Conservation (phyloP, 2,888 invertebrate species). For the Caenorhabditis sp. region DNA sequence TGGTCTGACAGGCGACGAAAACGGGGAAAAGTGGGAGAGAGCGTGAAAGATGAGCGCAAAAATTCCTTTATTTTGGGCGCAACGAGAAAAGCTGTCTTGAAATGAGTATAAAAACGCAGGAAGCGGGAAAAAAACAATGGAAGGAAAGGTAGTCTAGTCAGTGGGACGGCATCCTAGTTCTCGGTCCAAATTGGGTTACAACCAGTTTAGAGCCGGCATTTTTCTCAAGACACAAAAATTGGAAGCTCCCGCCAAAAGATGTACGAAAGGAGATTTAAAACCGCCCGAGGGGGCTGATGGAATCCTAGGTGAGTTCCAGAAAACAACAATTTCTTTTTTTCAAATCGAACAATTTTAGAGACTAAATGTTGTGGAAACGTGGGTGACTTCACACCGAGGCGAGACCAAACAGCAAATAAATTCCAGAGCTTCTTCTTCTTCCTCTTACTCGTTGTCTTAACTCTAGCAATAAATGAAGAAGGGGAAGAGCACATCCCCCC, state of each 20-base stretch:
- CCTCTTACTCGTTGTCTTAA: no score
- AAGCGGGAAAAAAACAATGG: background rate
- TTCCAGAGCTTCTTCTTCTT: no score
- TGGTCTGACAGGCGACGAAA: background rate
- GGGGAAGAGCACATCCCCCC: background rate
- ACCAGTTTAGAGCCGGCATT: background rate
- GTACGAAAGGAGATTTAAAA: no score
- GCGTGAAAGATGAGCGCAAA: background rate
- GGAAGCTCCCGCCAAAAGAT: no score
- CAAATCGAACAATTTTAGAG: no score
- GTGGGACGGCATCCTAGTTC: background rate
- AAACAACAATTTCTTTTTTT: no score
- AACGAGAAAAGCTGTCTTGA: background rate
- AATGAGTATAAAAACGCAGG: background rate
- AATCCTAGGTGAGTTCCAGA: no score
- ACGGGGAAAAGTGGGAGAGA: background rate
- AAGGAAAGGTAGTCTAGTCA: background rate
- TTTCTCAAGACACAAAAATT: no score
- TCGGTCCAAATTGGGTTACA: constrained; percentile 9
- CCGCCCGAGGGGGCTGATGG: no score
- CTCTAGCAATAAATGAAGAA: background rate
- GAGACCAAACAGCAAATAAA: no score
- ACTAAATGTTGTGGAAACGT: no score
- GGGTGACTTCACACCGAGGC: no score
- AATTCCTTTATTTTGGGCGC: background rate